Conservation (phyloP, 2,113 vertebrate genomes). For the Clarias magur region DNA sequence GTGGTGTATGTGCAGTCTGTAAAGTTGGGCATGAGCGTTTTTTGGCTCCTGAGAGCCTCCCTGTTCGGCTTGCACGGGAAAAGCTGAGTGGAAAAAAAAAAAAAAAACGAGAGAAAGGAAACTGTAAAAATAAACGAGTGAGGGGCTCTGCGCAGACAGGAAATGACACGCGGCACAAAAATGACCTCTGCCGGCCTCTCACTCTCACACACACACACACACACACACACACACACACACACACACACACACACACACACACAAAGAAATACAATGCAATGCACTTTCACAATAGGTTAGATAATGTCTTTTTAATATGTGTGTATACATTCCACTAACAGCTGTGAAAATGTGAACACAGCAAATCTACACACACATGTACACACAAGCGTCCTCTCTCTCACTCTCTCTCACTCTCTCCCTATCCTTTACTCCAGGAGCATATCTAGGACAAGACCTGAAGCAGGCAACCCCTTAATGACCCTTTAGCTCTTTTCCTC, state of each 20-base stretch:
- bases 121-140: conserved; percentile 81
- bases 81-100: conserved; percentile 61
- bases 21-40: conserved; percentile 55
- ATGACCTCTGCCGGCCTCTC: conserved; percentile 67
- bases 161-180: conserved; percentile 75
- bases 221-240: neutral
- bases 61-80: conserved; percentile 68
- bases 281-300: neutral
- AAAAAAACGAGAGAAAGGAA: conserved; percentile 69
- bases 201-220: conserved; percentile 13
- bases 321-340: conserved; percentile 15
- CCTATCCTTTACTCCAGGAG: conserved; percentile 36
- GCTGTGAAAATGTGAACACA: conserved; percentile 23
- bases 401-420: neutral
- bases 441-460: conserved; percentile 1
- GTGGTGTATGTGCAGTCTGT: conserved; percentile 59
- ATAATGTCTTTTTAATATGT: conserved; percentile 17
- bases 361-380: conserved; percentile 17
- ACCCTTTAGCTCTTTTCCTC: neutral
- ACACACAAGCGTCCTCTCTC: neutral
- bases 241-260: conserved; percentile 7
- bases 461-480: neutral
- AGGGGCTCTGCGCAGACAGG: conserved; percentile 70
- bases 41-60: conserved; percentile 65
- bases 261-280: neutral